These are phyloP conservation scores for Ornithoptera alexandrae DNA, from an alignment of 2,888 invertebrate species.

Conservation along the genomic window DNA sequence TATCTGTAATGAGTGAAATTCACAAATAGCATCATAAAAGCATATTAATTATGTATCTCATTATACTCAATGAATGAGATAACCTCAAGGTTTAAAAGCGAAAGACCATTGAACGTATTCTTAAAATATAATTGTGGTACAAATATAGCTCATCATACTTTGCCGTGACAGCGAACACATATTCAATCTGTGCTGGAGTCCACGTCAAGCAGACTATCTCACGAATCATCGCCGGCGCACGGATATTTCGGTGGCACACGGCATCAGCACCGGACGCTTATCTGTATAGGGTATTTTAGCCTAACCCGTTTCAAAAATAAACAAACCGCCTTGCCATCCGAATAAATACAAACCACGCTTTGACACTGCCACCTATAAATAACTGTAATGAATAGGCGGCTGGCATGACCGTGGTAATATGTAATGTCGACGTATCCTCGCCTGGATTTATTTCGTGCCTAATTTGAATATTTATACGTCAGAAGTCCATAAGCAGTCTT, in stretches of 20 bases:
- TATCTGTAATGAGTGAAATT: background rate
- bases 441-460: constrained; percentile 69
- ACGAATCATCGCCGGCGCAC: constrained; percentile 50
- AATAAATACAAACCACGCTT: constrained; percentile 73
- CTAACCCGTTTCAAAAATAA: constrained; percentile 74
- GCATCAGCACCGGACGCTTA: constrained; percentile 63
- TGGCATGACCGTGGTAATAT: constrained; percentile 69
- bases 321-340: constrained; percentile 68
- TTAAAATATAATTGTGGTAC: constrained; percentile 58
- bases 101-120: constrained; percentile 58
- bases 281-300: constrained; percentile 67
- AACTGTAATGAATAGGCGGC: constrained; percentile 76
- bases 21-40: background rate
- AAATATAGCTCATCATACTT: constrained; percentile 65
- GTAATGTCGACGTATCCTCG: constrained; percentile 72
- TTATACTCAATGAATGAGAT: background rate
- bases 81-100: constrained; percentile 1
- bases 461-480: constrained; percentile 73
- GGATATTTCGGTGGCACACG: constrained; percentile 57
- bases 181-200: constrained; percentile 56
- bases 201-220: constrained; percentile 52
- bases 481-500: constrained; percentile 53
- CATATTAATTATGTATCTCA: background rate
- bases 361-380: constrained; percentile 77
- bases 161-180: constrained; percentile 56